Evolutionary conservation across 2,113 vertebrate species (phyloP).

Genomic region (Arizona elegans): DNA sequence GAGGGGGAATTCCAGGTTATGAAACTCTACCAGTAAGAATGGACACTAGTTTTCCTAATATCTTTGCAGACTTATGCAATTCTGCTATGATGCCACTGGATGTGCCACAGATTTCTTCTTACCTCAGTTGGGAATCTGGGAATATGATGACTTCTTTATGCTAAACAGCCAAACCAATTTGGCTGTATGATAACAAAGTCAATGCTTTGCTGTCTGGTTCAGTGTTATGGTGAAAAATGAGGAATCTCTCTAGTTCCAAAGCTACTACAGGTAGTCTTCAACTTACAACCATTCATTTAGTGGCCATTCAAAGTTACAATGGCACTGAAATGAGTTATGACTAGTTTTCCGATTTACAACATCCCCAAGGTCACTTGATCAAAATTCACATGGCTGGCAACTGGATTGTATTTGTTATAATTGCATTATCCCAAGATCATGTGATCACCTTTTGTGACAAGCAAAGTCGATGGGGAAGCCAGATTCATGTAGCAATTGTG

Average conservation of each 20-base stretch:
- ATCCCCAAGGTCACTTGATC: too few relatives aligned
- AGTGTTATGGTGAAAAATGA: too few relatives aligned
- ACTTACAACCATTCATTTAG: too few relatives aligned
- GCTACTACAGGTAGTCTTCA: not conserved
- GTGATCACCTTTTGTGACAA: too few relatives aligned
- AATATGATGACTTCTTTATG: not conserved
- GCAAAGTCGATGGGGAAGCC: too few relatives aligned
- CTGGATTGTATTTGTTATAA: too few relatives aligned
- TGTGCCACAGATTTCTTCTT: not conserved
- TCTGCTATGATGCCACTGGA: not conserved
- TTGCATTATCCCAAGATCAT: too few relatives aligned
- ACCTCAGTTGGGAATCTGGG: not conserved
- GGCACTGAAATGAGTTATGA: too few relatives aligned
- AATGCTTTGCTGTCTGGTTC: not conserved
- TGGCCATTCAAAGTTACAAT: too few relatives aligned
- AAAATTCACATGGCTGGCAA: too few relatives aligned
- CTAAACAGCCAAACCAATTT: not conserved
- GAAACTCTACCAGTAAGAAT: not conserved
- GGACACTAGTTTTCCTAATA: not conserved
- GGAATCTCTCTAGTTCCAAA: not conserved
- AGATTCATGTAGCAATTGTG: too few relatives aligned
- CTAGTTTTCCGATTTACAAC: too few relatives aligned
- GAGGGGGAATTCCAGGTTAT: not conserved
- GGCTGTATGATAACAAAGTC: not conserved
- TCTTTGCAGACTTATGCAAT: not conserved